Evolutionary conservation across 2,113 vertebrate genomes (phyloP).

Genomic region (Gymnogyps californianus): DNA sequence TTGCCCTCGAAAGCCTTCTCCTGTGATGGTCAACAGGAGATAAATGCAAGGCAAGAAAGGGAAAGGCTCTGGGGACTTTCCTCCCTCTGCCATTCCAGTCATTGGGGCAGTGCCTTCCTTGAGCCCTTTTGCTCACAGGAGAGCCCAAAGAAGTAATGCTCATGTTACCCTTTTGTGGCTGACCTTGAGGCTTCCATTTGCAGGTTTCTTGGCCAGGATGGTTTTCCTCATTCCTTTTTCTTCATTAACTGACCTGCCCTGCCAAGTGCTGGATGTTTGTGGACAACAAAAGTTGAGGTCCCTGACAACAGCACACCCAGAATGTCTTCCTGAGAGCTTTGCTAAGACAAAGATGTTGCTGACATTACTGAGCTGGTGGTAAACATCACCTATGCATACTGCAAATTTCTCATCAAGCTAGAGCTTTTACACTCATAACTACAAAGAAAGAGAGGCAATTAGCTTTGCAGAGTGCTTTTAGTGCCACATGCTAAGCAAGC

Average conservation of each 20-base stretch:
- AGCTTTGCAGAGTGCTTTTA: not conserved
- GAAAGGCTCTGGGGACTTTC: not conserved
- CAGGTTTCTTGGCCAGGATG: not conserved
- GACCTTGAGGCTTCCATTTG: not conserved
- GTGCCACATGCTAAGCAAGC: not conserved
- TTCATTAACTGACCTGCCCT: not conserved
- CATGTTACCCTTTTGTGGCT: not conserved
- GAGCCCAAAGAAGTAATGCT: not conserved
- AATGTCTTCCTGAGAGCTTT: not conserved
- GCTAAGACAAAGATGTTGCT: not conserved
- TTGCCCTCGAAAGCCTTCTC: not conserved
- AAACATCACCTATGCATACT: not conserved
- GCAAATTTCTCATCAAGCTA: not conserved
- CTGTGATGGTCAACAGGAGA: not conserved
- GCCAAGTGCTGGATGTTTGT: not conserved
- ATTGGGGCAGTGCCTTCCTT: not conserved
- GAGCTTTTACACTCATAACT: not conserved
- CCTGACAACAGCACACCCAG: not conserved
- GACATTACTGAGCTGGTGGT: not conserved
- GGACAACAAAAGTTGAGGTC: not conserved
- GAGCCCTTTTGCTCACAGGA: not conserved
- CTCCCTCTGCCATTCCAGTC: not conserved
- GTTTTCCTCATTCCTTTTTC: not conserved
- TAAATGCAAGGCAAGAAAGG: not conserved
- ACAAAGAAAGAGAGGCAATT: not conserved